phyloP scores from a whole-genome alignment of 2,888 invertebrate genomes.

The Schizotus pectinicornis region DNA sequence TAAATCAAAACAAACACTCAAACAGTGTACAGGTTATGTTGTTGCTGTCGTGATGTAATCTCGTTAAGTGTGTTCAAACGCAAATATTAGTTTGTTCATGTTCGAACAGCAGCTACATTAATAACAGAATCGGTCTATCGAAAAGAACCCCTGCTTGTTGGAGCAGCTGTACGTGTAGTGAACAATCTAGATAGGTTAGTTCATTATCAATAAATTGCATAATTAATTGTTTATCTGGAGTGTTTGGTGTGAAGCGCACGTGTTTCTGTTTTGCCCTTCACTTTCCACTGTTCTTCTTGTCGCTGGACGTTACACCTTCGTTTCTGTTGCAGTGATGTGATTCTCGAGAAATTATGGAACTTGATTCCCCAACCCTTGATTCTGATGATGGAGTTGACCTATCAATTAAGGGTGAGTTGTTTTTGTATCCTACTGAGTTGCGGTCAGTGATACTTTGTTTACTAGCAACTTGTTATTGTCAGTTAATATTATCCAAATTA shows the following conservation, averaged over 20 bases:
- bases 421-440: conserved; percentile 3
- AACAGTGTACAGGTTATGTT: conserved; percentile 41
- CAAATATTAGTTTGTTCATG: conserved; percentile 43
- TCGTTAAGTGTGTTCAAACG: conserved; percentile 35
- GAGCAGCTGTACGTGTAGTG: background rate
- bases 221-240: conserved; percentile 20
- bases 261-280: conserved; percentile 26
- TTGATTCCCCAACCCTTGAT: conserved; percentile 50
- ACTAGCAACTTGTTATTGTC: conserved; percentile 6
- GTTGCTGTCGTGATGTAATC: conserved; percentile 40
- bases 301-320: background rate
- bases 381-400: conserved; percentile 52
- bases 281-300: background rate
- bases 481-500: conserved; percentile 1
- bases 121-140: conserved; percentile 17
- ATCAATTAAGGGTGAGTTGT: conserved; percentile 44
- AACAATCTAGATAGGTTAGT: conserved; percentile 6
- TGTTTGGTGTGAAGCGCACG: conserved; percentile 14
- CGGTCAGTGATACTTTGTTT: conserved; percentile 8
- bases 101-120: conserved; percentile 26
- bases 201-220: conserved; percentile 9
- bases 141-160: conserved; percentile 1
- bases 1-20: conserved; percentile 35
- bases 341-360: conserved; percentile 46
- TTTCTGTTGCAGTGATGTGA: conserved; percentile 28